These are phyloP conservation scores for Lutraria rhynchaena DNA, from an alignment of 1,140 invertebrate species.

Conservation along the genomic window DNA sequence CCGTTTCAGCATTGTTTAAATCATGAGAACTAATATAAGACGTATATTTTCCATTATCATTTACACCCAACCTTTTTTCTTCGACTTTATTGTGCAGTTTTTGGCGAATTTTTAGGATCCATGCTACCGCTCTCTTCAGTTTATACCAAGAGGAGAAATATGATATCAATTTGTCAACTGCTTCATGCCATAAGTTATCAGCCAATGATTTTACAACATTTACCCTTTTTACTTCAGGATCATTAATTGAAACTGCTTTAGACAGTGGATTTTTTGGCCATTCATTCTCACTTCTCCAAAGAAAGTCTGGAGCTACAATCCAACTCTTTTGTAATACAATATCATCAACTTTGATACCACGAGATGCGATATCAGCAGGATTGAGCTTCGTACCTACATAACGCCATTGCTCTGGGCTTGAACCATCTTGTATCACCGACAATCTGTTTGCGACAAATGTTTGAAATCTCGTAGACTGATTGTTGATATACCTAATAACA, in stretches of 20 bases:
- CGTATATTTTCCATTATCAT: not conserved
- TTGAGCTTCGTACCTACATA: slow-evolving; percentile 20
- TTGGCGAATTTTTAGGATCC: slow-evolving; percentile 1
- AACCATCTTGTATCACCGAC: slow-evolving; percentile 31
- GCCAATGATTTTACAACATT: not conserved
- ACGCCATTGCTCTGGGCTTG: slow-evolving; percentile 1
- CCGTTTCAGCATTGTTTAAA: slow-evolving; percentile 11
- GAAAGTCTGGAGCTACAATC: slow-evolving; percentile 11
- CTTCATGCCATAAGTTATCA: not conserved
- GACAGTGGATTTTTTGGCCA: not conserved
- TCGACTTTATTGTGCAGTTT: not conserved
- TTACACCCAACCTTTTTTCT: not conserved
- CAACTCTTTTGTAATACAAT: not conserved
- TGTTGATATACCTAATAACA: slow-evolving; percentile 52
- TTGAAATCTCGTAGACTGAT: slow-evolving; percentile 35
- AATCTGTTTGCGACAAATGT: slow-evolving; percentile 59
- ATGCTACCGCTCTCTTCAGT: slow-evolving; percentile 6
- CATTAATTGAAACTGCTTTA: not conserved
- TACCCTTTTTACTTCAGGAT: slow-evolving; percentile 3
- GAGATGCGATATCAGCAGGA: slow-evolving; percentile 23
- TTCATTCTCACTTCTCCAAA: not conserved
- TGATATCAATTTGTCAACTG: not conserved
- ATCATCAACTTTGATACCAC: not conserved
- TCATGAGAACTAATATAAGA: not conserved
- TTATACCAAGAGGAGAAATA: not conserved